These are phyloP conservation scores for Pinna nobilis DNA, from an alignment of 1,140 invertebrate species.

Conservation along the genomic window DNA sequence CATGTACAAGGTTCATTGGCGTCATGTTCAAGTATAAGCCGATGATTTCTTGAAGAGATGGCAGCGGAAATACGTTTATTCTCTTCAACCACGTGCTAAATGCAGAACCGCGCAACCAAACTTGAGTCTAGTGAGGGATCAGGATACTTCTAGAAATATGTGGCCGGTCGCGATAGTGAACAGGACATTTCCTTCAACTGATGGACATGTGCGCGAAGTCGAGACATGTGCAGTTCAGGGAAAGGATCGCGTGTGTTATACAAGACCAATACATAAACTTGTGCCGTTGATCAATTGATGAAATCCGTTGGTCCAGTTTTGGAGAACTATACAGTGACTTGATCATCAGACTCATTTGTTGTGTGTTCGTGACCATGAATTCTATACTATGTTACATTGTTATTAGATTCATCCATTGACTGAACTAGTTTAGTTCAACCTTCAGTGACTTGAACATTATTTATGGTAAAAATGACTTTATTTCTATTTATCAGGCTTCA, in stretches of 20 bases:
- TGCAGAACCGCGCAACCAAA: slow-evolving; percentile 3
- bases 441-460: no score
- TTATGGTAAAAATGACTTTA: no score
- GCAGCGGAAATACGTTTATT: slow-evolving; percentile 13
- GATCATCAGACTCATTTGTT: no score
- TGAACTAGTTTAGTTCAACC: no score
- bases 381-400: no score
- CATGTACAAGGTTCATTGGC: slow-evolving; percentile 40
- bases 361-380: no score
- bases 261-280: slow-evolving; percentile 22
- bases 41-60: slow-evolving; percentile 33
- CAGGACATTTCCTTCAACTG: slow-evolving; percentile 7
- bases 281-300: slow-evolving; percentile 9
- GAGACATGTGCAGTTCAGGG: not conserved
- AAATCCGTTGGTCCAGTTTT: no score
- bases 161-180: slow-evolving; percentile 1
- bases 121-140: slow-evolving; percentile 17
- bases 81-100: slow-evolving; percentile 22
- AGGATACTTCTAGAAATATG: not conserved
- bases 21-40: slow-evolving; percentile 20
- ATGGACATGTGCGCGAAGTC: slow-evolving; percentile 17
- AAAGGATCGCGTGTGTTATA: not conserved
- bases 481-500: no score
- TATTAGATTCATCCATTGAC: no score
- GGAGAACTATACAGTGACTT: no score